Conservation (phyloP, 92 coral and sea anemone genomes). For the Phymanthus crucifer region DNA sequence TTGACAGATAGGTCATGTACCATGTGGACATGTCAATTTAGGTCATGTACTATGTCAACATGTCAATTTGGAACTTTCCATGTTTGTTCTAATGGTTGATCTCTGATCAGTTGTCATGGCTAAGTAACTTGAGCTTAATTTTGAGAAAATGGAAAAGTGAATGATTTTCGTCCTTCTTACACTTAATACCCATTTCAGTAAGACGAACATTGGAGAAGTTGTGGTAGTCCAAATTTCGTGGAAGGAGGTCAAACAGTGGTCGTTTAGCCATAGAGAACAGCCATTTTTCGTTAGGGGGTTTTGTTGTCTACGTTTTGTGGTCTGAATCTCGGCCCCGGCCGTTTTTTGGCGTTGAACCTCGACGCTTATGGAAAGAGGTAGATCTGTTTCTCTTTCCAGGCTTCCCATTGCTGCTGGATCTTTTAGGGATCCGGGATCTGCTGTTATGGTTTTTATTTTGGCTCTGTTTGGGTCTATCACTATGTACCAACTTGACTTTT, state of each 20-base stretch:
- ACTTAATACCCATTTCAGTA: slow-evolving; percentile 49
- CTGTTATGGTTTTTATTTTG: background rate
- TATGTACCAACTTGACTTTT: background rate
- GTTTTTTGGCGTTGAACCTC: slow-evolving; percentile 24
- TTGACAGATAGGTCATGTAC: too few relatives aligned
- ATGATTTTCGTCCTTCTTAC: too few relatives aligned
- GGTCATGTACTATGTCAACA: too few relatives aligned
- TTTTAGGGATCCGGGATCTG: background rate
- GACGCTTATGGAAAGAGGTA: background rate
- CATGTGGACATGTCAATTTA: too few relatives aligned
- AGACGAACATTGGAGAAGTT: slow-evolving; percentile 26
- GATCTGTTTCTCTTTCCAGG: background rate
- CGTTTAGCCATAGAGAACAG: slow-evolving; percentile 39
- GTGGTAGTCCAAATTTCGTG: slow-evolving; percentile 51
- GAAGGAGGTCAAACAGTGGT: slow-evolving; percentile 52
- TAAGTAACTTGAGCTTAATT: too few relatives aligned
- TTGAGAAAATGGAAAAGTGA: too few relatives aligned
- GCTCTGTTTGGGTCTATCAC: background rate
- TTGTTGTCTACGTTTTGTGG: slow-evolving; percentile 34
- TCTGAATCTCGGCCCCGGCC: slow-evolving; percentile 23
- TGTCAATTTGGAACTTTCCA: too few relatives aligned
- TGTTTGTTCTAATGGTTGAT: too few relatives aligned
- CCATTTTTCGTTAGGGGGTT: slow-evolving; percentile 24
- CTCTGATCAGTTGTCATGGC: too few relatives aligned
- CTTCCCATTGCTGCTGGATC: background rate